These are phyloP conservation scores for Tetraneura akinire DNA, from an alignment of 1,140 invertebrate species.

Conservation along the genomic window DNA sequence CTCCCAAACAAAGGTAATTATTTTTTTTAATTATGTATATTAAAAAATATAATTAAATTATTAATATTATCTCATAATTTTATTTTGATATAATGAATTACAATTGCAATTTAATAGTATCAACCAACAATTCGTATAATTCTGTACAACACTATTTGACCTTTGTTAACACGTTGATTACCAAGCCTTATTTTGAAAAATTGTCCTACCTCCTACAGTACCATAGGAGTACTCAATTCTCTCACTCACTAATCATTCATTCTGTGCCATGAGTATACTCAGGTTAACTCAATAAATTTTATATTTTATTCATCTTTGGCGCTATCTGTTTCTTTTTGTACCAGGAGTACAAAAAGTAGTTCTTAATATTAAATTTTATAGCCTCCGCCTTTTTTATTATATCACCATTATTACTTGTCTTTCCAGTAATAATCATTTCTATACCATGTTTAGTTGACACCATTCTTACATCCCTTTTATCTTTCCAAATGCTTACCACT, in stretches of 20 bases:
- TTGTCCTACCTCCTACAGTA: constrained; percentile 18
- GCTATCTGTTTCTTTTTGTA: constrained; percentile 25
- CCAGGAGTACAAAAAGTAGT: constrained; percentile 45
- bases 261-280: constrained; percentile 31
- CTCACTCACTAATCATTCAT: constrained; percentile 28
- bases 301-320: constrained; percentile 12
- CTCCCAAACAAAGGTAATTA: too few relatives aligned
- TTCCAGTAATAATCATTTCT: neutral
- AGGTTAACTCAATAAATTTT: constrained; percentile 21
- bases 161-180: constrained; percentile 24
- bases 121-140: too few relatives aligned
- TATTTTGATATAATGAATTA: too few relatives aligned
- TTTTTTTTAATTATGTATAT: too few relatives aligned
- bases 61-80: too few relatives aligned
- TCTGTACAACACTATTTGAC: too few relatives aligned
- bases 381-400: constrained; percentile 53
- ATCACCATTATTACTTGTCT: constrained; percentile 27
- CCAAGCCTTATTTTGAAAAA: constrained; percentile 20
- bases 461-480: constrained; percentile 58
- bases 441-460: constrained; percentile 58
- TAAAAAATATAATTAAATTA: too few relatives aligned
- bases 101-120: too few relatives aligned
- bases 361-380: constrained; percentile 53
- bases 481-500: constrained; percentile 58
- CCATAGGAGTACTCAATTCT: constrained; percentile 17